Conservation (phyloP, 2,888 invertebrate genomes). For the Chaitophorus viminalis region DNA sequence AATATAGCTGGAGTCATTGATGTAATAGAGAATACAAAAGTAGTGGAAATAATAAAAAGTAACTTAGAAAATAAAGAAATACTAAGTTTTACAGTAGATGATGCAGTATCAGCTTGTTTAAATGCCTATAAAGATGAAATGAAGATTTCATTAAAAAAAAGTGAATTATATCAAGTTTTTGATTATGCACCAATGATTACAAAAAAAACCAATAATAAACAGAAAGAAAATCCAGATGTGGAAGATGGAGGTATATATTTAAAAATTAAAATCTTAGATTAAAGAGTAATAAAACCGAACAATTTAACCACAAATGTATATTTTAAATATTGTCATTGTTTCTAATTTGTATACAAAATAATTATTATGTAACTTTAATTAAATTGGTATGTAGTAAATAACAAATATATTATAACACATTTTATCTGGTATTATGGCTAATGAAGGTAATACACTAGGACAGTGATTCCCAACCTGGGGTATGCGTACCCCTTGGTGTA, state of each 20-base stretch:
- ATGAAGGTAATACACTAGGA: no score
- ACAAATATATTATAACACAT: no score
- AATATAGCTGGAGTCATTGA: slow-evolving; percentile 37
- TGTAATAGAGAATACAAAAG: slow-evolving; percentile 15
- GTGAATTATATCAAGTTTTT: slow-evolving; percentile 5
- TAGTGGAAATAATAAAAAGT: slow-evolving; percentile 2
- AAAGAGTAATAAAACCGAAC: no score
- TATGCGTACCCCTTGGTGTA: no score
- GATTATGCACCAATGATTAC: neutral
- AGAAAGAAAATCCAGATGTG: neutral
- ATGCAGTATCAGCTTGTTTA: neutral
- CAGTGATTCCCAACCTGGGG: no score
- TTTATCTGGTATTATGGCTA: no score
- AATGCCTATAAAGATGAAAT: slow-evolving; percentile 42
- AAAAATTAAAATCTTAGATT: no score
- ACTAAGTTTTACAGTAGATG: slow-evolving; percentile 29
- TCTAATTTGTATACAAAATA: no score
- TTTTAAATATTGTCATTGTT: no score
- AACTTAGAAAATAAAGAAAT: slow-evolving; percentile 26
- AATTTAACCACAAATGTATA: neutral
- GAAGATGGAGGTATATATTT: neutral
- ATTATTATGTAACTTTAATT: no score
- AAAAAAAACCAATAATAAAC: neutral
- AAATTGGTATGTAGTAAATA: no score
- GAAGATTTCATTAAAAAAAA: slow-evolving; percentile 10